Evolutionary conservation across 2,797 vertebrate species (phyloP).

Genomic region (Coilia nasus): DNA sequence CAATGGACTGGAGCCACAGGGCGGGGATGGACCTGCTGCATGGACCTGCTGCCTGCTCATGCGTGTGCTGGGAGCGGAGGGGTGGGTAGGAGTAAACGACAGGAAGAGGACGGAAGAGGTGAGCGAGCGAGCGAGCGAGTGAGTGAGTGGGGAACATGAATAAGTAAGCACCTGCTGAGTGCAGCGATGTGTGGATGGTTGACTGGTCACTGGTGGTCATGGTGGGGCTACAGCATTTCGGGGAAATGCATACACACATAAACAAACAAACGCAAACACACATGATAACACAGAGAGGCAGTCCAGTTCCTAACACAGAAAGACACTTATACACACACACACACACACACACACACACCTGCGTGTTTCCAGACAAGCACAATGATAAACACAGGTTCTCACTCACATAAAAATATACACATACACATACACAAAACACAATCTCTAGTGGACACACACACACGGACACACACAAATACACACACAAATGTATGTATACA

Average conservation of each 20-base stretch:
- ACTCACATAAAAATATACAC: neutral
- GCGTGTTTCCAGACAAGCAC: neutral
- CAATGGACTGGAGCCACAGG: neutral
- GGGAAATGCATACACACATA: neutral
- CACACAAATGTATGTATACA: neutral
- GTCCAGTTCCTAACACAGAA: neutral
- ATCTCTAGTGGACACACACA: neutral
- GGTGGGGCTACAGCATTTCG: no score
- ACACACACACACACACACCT: neutral
- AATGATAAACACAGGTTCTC: neutral
- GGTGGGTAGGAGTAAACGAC: neutral
- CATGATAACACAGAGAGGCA: neutral
- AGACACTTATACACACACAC: neutral
- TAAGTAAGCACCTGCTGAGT: neutral
- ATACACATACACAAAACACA: neutral
- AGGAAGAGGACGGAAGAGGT: neutral
- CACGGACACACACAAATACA: neutral
- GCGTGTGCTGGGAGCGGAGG: no score
- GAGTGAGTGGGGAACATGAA: neutral
- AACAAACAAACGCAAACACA: neutral
- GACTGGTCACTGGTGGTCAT: no score
- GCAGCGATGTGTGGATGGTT: neutral
- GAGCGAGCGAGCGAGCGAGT: neutral
- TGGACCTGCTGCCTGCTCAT: no score
- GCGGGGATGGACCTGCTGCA: no score